These are phyloP conservation scores for Condylostylus longicornis DNA, from an alignment of 1,140 invertebrate species.

Conservation along the genomic window DNA sequence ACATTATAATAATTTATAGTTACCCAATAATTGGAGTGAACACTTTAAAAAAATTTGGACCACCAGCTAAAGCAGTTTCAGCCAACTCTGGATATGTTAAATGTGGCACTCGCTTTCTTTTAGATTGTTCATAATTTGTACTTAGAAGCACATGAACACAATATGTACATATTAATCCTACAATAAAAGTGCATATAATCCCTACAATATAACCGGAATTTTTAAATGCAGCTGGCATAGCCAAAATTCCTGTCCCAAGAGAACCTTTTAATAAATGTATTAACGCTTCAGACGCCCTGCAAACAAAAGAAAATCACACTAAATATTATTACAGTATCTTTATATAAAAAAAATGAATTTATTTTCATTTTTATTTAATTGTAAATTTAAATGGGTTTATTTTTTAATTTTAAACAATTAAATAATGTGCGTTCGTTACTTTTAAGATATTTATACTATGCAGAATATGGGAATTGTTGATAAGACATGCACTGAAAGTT, in stretches of 20 bases:
- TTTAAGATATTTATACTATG: no score
- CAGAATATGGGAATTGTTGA: no score
- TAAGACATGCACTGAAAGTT: no score
- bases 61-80: conserved; percentile 41
- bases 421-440: no score
- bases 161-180: conserved; percentile 55
- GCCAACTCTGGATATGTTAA: conserved; percentile 50
- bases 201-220: conserved; percentile 56
- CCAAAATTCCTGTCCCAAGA: conserved; percentile 70
- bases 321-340: no score
- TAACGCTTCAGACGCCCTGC: conserved; percentile 54
- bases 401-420: no score
- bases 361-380: no score
- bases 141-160: conserved; percentile 54
- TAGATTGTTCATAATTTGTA: conserved; percentile 43
- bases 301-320: no score
- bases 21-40: conserved; percentile 41
- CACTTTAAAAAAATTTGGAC: conserved; percentile 37
- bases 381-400: no score
- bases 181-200: conserved; percentile 42
- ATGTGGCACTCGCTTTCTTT: conserved; percentile 37
- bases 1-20: no score
- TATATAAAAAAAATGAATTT: no score
- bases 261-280: conserved; percentile 66
- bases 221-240: conserved; percentile 65